These are phyloP conservation scores for Aporophyla lueneburgensis DNA, from an alignment of 2,888 invertebrate species.

Conservation along the genomic window DNA sequence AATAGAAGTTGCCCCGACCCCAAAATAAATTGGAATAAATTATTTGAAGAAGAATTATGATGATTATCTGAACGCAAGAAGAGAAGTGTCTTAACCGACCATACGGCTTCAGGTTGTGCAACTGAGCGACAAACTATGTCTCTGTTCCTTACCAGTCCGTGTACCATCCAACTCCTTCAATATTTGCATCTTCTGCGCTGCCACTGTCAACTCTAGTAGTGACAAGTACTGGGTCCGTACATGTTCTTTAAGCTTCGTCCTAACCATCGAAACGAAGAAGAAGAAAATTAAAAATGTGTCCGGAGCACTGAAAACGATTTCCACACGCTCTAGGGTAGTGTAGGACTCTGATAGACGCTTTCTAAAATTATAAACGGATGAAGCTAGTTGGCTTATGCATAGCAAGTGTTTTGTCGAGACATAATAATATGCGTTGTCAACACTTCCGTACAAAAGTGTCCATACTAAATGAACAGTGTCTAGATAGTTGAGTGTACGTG, in stretches of 20 bases:
- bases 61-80: too few relatives aligned
- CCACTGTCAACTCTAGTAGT: background rate
- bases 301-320: background rate
- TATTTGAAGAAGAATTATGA: too few relatives aligned
- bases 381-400: conserved; percentile 40
- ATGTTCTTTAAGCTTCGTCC: background rate
- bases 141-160: background rate
- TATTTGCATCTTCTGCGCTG: background rate
- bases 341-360: conserved; percentile 18
- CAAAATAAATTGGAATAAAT: too few relatives aligned
- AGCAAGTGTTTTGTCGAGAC: conserved; percentile 47
- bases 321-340: background rate
- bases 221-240: too few relatives aligned
- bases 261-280: background rate
- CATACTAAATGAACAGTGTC: conserved; percentile 22
- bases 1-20: too few relatives aligned
- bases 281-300: background rate
- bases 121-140: background rate
- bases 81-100: too few relatives aligned
- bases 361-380: conserved; percentile 52
- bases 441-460: conserved; percentile 42
- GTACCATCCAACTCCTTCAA: too few relatives aligned
- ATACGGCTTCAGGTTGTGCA: background rate
- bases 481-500: conserved; percentile 33
- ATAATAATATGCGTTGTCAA: conserved; percentile 26